Evolutionary conservation across 2,797 vertebrate species (phyloP), one percentile per base, ranked within the genome.

Genomic region (Megaceryle alcyon): DNA sequence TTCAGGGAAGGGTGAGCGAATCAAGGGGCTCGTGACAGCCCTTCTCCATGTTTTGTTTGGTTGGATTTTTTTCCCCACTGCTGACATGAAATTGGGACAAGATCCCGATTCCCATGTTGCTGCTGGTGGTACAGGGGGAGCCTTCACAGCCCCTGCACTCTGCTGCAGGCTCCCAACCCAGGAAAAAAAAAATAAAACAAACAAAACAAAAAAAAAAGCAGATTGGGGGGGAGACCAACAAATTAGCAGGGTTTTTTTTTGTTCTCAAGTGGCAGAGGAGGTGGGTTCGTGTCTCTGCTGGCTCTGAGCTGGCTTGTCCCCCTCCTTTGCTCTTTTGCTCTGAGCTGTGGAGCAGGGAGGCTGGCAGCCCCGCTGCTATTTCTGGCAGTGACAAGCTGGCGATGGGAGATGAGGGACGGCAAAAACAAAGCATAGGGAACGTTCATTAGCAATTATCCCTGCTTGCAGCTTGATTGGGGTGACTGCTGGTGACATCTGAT

Each of bases 331-430:
- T 93, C 86, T 94, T 95, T 88, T 69, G 66, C 90, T 88, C 90
- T 70, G 73, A 91, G 93, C 95, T 91, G 92, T 6, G 13, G 82
- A 93, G 71, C 44, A 14, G 59, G 84, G 89, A 94, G 84, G 95
- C 81, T 94, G 94, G 90, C 88, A 96, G 82, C 78, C 69, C 61
- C 90, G 86, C 93, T 91, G 91, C 84, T 90, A 71, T 93, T 89
- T 61, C 71, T 64, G 79, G 69, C 94, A 60, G 59, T 35, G 86
- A 83, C 13, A 57, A 83, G 94, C 85, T 91, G 91, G 79, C 84
- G 94, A 92, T 59, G 82, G 89, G 85, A 92, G 88, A 75, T 0
- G 22, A 93, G 83, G 60, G 79, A 73, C 53, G 57, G 66, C 0
- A 26, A 78, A 88, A 92, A 86, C 92, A 41, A 82, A 94, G 88